Percentiles rank a stretch among this genome's conserved stretches.
phyloP scores from a whole-genome alignment of 2,888 invertebrate genomes.

The Tipula vernalis region DNA sequence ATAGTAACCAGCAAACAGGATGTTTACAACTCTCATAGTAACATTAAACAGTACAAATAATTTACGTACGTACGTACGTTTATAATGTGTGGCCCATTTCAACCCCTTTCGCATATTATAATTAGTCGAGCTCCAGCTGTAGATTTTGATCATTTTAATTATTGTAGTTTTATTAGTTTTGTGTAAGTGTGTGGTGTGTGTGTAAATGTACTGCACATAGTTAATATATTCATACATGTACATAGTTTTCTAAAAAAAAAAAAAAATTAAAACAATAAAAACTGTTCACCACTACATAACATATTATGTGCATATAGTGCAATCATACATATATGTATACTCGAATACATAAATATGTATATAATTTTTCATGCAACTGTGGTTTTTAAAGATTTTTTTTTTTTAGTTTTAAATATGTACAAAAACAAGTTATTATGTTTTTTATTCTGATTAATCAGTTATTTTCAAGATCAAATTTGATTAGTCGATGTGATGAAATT shows the following conservation, averaged over 20 bases:
- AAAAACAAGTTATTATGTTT: background rate
- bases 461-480: background rate
- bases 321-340: background rate
- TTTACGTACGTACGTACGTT: background rate
- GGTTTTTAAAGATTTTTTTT: conserved; percentile 4
- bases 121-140: background rate
- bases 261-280: background rate
- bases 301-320: background rate
- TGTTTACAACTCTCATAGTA: background rate
- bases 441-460: background rate
- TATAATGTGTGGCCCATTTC: background rate
- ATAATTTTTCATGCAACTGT: background rate
- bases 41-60: background rate
- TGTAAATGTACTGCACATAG: background rate
- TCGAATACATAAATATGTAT: background rate
- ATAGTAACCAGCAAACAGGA: background rate
- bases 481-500: background rate
- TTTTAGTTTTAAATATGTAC: background rate
- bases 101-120: background rate
- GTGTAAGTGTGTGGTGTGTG: background rate
- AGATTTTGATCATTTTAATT: conserved; percentile 4
- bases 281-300: background rate
- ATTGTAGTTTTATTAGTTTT: background rate
- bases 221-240: background rate
- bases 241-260: background rate